Conservation (phyloP, 2,797 vertebrate genomes). For the Epinephelus coioides region DNA sequence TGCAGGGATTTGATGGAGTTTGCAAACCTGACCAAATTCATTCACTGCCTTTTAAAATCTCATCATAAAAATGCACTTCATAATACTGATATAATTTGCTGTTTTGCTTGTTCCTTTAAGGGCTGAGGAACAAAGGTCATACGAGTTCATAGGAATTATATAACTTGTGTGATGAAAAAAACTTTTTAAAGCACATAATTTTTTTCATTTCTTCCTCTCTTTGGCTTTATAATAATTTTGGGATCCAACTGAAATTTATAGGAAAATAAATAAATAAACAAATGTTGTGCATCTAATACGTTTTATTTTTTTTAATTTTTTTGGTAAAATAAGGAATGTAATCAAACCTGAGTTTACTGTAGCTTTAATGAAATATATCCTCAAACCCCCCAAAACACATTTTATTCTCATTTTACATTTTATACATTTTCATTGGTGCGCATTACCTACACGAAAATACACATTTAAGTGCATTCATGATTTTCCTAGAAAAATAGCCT, state of each 20-base stretch:
- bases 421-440: background rate
- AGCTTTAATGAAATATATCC: background rate
- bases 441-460: background rate
- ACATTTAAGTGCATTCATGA: background rate
- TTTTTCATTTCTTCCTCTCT: background rate
- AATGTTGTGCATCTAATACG: background rate
- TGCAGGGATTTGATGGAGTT: background rate
- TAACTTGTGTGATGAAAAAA: background rate
- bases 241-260: background rate
- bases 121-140: conserved; percentile 15
- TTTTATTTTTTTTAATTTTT: no score
- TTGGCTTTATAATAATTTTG: background rate
- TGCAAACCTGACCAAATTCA: background rate
- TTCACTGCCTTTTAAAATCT: background rate
- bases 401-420: background rate
- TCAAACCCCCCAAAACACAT: background rate
- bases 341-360: no score
- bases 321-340: background rate
- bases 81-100: background rate
- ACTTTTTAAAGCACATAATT: no score
- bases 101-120: background rate
- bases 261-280: background rate
- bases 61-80: background rate
- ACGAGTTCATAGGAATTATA: conserved; percentile 3
- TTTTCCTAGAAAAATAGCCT: conserved; percentile 6